A percentile compares a stretch with the other conserved stretches of the same genome.
Conservation (phyloP, 1,140 invertebrate species). For the Cyphomyrmex costatus region DNA sequence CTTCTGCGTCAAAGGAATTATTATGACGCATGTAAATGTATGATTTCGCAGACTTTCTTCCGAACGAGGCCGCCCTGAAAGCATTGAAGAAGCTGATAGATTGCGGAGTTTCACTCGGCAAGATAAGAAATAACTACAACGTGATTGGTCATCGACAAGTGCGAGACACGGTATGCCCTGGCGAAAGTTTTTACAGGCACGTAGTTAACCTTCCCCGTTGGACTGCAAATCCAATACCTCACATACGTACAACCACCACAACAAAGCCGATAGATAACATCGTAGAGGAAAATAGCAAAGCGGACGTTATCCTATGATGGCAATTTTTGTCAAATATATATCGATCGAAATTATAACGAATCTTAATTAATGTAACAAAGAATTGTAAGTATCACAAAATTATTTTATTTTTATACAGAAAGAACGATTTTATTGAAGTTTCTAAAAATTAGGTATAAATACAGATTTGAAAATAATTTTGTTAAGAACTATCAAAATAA, state of each 20-base stretch:
- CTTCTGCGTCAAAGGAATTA: background rate
- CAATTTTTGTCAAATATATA: background rate
- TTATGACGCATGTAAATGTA: conserved; percentile 7
- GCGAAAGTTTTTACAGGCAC: conserved; percentile 86
- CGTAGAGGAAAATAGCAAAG: background rate
- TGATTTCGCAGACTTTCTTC: conserved; percentile 84
- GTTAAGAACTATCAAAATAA: too few relatives aligned
- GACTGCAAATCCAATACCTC: conserved; percentile 74
- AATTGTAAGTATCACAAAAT: background rate
- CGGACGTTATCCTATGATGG: background rate
- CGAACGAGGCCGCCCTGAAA: conserved; percentile 83
- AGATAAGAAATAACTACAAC: conserved; percentile 83
- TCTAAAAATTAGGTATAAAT: too few relatives aligned
- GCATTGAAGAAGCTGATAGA: conserved; percentile 84
- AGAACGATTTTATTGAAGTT: too few relatives aligned
- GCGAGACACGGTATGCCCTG: conserved; percentile 85
- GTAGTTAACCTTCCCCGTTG: conserved; percentile 87
- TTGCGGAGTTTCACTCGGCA: conserved; percentile 82
- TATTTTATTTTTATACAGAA: background rate
- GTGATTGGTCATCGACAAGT: conserved; percentile 87
- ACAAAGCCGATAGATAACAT: background rate
- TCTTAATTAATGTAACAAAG: background rate
- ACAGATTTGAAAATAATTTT: too few relatives aligned
- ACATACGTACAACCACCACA: background rate
- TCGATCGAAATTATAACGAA: background rate